These are phyloP conservation scores for Phylloscopus trochilus DNA, from an alignment of 2,113 vertebrate species.

Conservation along the genomic window DNA sequence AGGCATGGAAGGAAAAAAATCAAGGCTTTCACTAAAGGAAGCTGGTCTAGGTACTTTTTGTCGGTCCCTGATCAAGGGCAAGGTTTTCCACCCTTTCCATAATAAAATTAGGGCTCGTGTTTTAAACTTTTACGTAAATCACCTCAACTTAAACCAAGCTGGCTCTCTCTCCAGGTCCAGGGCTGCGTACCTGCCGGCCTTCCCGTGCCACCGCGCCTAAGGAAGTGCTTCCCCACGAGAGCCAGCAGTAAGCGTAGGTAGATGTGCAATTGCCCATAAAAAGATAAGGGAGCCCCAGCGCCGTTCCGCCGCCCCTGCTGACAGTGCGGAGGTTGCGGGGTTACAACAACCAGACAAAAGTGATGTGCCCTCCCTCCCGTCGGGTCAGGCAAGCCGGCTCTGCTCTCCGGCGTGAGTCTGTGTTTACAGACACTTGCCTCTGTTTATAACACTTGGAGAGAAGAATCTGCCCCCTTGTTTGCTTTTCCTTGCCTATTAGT, in stretches of 20 bases:
- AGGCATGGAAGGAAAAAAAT: neutral
- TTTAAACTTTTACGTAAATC: neutral
- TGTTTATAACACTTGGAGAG: constrained; percentile 63
- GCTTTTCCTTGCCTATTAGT: constrained; percentile 9
- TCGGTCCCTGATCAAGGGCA: neutral
- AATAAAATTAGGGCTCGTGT: neutral
- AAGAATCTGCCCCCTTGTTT: neutral
- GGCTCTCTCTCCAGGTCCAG: constrained; percentile 31
- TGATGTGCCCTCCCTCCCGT: constrained; percentile 75
- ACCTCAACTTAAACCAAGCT: neutral
- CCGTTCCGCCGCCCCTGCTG: constrained; percentile 26
- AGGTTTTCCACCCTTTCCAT: neutral
- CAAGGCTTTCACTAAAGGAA: neutral
- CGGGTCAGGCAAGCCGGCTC: constrained; percentile 68
- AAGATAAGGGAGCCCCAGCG: constrained; percentile 44
- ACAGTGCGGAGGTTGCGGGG: constrained; percentile 72
- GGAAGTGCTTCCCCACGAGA: neutral
- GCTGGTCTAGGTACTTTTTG: neutral
- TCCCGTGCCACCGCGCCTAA: neutral
- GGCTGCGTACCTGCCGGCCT: neutral
- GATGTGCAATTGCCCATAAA: constrained; percentile 29
- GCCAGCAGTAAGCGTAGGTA: neutral
- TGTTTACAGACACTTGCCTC: constrained; percentile 77
- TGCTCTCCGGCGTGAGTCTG: constrained; percentile 10
- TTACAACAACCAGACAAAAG: constrained; percentile 77